A percentile compares a stretch with the other conserved stretches of the same genome.
phyloP scores from a whole-genome alignment of 2,113 vertebrate genomes.

The Hylia prasina region DNA sequence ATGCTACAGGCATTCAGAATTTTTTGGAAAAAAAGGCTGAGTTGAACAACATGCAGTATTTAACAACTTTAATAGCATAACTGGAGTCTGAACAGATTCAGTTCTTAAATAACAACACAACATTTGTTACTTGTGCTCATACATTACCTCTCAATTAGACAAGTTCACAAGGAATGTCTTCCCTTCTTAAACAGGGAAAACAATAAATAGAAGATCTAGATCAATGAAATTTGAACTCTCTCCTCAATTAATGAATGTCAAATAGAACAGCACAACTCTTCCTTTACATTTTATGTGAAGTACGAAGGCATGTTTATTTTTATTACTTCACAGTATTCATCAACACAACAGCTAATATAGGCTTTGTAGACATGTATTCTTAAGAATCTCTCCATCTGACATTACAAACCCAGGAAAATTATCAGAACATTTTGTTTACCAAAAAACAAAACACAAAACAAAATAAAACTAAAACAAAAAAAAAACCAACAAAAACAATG shows the following conservation, averaged over 20 bases:
- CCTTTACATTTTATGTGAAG: neutral
- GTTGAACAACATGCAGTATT: neutral
- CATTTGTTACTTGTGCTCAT: neutral
- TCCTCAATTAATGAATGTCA: neutral
- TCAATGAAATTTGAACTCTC: neutral
- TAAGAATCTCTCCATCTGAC: neutral
- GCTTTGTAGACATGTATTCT: neutral
- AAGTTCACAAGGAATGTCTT: neutral
- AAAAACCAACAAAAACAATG: no score
- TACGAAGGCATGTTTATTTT: neutral
- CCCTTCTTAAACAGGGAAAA: neutral
- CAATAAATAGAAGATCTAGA: neutral
- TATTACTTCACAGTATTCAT: neutral
- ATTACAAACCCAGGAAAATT: neutral
- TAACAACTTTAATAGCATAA: neutral
- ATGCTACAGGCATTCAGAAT: neutral
- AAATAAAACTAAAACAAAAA: no score
- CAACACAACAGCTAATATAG: neutral
- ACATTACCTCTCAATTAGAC: neutral
- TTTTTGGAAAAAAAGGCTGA: neutral
- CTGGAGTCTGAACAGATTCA: neutral
- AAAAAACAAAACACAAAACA: neutral
- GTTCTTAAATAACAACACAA: neutral
- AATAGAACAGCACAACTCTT: neutral
- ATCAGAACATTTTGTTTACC: neutral